Conservation (phyloP, 2,888 invertebrate genomes). For the Andrena chrysosceles region DNA sequence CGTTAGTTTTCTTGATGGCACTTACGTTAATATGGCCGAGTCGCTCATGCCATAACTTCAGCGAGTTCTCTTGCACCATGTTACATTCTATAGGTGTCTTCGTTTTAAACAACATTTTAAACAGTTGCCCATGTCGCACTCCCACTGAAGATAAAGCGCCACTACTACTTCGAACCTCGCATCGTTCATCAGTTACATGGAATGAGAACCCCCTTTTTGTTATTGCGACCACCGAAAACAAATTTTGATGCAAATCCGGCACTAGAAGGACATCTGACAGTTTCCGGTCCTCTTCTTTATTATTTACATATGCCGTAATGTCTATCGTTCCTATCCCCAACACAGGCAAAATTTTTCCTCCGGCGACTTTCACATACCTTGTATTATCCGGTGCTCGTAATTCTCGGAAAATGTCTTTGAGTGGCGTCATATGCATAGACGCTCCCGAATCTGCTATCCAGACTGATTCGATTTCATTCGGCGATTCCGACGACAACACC, state of each 20-base stretch:
- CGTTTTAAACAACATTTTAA: not conserved
- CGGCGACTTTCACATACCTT: not conserved
- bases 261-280: slow-evolving; percentile 2
- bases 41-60: slow-evolving; percentile 7
- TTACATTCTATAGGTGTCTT: not conserved
- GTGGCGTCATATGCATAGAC: slow-evolving; percentile 5
- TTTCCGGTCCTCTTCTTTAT: not conserved
- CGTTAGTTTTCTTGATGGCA: not conserved
- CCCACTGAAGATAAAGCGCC: not conserved
- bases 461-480: not conserved
- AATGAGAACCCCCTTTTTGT: not conserved
- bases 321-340: slow-evolving; percentile 1
- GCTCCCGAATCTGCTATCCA: slow-evolving; percentile 18
- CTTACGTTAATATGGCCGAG: not conserved
- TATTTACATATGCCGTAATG: not conserved
- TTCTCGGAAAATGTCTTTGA: not conserved
- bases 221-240: not conserved
- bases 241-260: not conserved
- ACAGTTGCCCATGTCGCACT: not conserved
- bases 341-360: slow-evolving; percentile 3
- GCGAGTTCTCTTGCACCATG: not conserved
- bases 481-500: not conserved
- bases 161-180: not conserved
- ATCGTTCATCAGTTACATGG: not conserved
- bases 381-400: not conserved